Percentiles rank a stretch among this genome's conserved stretches.
Conservation (phyloP, 2,797 vertebrate species). For the Schizothorax lantsangensis region DNA sequence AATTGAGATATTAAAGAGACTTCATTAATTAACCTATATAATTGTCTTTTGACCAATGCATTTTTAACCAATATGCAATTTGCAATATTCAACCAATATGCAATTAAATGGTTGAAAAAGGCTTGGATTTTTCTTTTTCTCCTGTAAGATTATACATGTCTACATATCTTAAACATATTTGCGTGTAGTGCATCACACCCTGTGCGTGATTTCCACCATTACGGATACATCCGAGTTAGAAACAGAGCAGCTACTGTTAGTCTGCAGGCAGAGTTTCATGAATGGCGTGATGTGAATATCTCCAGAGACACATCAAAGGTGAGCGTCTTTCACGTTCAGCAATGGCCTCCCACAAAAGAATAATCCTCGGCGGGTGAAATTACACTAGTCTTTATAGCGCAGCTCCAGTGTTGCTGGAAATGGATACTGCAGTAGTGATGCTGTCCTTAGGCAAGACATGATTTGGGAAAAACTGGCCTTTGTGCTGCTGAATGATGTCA, state of each 20-base stretch:
- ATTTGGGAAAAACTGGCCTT: slow-evolving; percentile 74
- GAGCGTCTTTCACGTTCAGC: slow-evolving; percentile 73
- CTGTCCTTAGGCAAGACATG: slow-evolving; percentile 76
- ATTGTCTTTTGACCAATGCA: background rate
- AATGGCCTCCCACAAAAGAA: slow-evolving; percentile 76
- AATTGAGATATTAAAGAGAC: background rate
- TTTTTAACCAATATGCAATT: background rate
- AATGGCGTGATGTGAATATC: slow-evolving; percentile 75
- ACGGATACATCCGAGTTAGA: background rate
- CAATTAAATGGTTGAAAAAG: background rate
- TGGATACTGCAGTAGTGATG: slow-evolving; percentile 79
- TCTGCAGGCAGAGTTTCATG: slow-evolving; percentile 64
- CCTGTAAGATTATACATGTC: background rate
- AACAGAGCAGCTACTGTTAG: slow-evolving; percentile 26
- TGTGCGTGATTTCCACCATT: slow-evolving; percentile 44
- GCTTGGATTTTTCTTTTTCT: background rate
- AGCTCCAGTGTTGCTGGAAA: slow-evolving; percentile 80
- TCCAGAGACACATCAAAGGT: slow-evolving; percentile 79
- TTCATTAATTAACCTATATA: background rate
- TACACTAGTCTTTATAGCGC: slow-evolving; percentile 75
- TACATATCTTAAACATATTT: background rate
- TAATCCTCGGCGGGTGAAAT: slow-evolving; percentile 67
- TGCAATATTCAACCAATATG: background rate
- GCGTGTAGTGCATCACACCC: background rate
- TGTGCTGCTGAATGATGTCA: slow-evolving; percentile 72